Conservation (phyloP, 1,140 invertebrate species). For the Ectropis grisescens region DNA sequence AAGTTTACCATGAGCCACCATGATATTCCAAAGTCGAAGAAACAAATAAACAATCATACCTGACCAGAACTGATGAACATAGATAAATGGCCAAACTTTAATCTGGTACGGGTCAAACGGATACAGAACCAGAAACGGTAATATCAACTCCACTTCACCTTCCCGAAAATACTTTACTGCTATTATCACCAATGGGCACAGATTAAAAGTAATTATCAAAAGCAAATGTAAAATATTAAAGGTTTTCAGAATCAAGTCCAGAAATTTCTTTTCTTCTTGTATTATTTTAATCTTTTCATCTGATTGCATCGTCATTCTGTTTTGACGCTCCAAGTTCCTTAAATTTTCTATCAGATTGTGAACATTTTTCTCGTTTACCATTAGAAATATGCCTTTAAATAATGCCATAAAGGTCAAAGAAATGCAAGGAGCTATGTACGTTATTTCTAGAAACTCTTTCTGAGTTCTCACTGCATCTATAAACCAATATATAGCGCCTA, state of each 20-base stretch:
- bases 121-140: constrained; percentile 18
- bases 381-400: constrained; percentile 11
- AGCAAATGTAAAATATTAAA: constrained; percentile 5
- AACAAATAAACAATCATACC: constrained; percentile 7
- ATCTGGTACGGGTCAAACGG: constrained; percentile 20
- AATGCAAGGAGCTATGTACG: constrained; percentile 18
- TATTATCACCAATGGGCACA: constrained; percentile 14
- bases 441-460: constrained; percentile 15
- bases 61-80: constrained; percentile 19
- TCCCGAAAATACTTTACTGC: constrained; percentile 13
- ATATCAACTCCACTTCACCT: constrained; percentile 7
- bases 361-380: constrained; percentile 7
- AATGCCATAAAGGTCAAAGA: constrained; percentile 7
- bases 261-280: constrained; percentile 13
- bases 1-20: too few species aligned
- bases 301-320: neutral
- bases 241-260: constrained; percentile 11
- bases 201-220: constrained; percentile 8
- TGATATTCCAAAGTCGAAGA: too few species aligned
- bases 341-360: constrained; percentile 10
- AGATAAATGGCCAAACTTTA: constrained; percentile 16
- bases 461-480: constrained; percentile 6
- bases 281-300: constrained; percentile 8
- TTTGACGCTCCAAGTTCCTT: constrained; percentile 8
- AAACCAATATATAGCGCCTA: constrained; percentile 11